phyloP scores from a whole-genome alignment of 2,888 invertebrate species.

The Lapara coniferarum region DNA sequence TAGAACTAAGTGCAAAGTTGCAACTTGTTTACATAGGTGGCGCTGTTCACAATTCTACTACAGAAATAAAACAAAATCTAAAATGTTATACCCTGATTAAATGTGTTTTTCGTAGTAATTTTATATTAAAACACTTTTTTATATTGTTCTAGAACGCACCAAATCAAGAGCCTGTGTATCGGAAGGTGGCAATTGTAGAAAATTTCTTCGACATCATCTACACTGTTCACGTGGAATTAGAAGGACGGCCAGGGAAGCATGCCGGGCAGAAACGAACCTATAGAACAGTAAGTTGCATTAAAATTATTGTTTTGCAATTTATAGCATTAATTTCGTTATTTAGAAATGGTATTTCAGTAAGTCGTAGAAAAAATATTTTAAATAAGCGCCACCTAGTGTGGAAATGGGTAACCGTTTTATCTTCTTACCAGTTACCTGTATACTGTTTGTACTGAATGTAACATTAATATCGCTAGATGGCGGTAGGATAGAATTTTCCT shows the following conservation, averaged over 20 bases:
- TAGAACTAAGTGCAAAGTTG: neutral
- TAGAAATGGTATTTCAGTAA: neutral
- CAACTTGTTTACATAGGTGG: slow-evolving; percentile 43
- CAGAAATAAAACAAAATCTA: too few relatives aligned
- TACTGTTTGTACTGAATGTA: neutral
- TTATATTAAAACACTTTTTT: slow-evolving; percentile 36
- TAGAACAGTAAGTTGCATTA: slow-evolving; percentile 90
- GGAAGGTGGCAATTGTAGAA: slow-evolving; percentile 98
- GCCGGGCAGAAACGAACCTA: slow-evolving; percentile 99
- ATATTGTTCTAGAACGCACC: slow-evolving; percentile 86
- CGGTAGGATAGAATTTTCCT: neutral
- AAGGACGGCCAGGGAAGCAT: slow-evolving; percentile 95
- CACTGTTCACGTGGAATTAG: slow-evolving; percentile 96
- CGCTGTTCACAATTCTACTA: slow-evolving; percentile 32
- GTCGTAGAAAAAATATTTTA: neutral
- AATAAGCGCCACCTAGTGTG: slow-evolving; percentile 40
- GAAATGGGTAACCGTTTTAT: slow-evolving; percentile 21
- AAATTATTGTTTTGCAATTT: neutral
- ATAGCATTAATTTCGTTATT: neutral
- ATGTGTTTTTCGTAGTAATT: neutral
- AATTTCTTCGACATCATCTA: slow-evolving; percentile 99
- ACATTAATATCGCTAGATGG: neutral
- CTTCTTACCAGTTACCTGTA: too few relatives aligned
- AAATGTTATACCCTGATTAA: too few relatives aligned
- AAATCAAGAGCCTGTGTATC: slow-evolving; percentile 89